These are phyloP conservation scores for Brachionus manjavacas DNA, from an alignment of 1,140 invertebrate genomes.

Conservation along the genomic window DNA sequence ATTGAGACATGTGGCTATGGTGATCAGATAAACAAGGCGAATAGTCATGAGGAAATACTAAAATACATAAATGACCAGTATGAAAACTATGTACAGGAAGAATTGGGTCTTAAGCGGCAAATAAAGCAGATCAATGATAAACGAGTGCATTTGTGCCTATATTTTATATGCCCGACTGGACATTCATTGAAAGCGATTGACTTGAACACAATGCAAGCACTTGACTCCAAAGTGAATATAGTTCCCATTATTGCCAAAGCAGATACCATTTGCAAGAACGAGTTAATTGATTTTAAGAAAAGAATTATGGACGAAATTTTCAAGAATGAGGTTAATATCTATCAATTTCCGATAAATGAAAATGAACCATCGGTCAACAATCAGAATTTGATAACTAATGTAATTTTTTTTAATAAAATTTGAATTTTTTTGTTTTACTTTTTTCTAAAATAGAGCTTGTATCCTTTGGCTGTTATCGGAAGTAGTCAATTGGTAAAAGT, in stretches of 20 bases:
- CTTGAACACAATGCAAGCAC: slow-evolving; percentile 96
- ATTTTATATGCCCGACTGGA: slow-evolving; percentile 97
- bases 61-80: slow-evolving; percentile 98
- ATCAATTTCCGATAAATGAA: slow-evolving; percentile 95
- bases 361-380: slow-evolving; percentile 65
- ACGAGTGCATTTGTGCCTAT: slow-evolving; percentile 90
- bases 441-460: slow-evolving; percentile 79
- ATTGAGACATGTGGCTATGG: slow-evolving; percentile 98
- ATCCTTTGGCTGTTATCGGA: slow-evolving; percentile 96
- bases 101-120: slow-evolving; percentile 91
- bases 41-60: slow-evolving; percentile 91
- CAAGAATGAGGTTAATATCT: slow-evolving; percentile 70
- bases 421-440: slow-evolving; percentile 52
- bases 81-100: slow-evolving; percentile 92
- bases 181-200: slow-evolving; percentile 79
- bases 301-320: slow-evolving; percentile 59
- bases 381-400: slow-evolving; percentile 17
- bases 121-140: slow-evolving; percentile 85
- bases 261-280: slow-evolving; percentile 95
- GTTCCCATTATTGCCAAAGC: slow-evolving; percentile 99
- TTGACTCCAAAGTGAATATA: slow-evolving; percentile 97
- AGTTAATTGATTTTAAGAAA: slow-evolving; percentile 91
- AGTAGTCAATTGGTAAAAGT: slow-evolving; percentile 96
- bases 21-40: slow-evolving; percentile 98
- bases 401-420: slow-evolving; percentile 46